Evolutionary conservation across 30 jellyfish, hydroid and myxozoan genomes (phyloP).

Genomic region (Phacellophora camtschatica): DNA sequence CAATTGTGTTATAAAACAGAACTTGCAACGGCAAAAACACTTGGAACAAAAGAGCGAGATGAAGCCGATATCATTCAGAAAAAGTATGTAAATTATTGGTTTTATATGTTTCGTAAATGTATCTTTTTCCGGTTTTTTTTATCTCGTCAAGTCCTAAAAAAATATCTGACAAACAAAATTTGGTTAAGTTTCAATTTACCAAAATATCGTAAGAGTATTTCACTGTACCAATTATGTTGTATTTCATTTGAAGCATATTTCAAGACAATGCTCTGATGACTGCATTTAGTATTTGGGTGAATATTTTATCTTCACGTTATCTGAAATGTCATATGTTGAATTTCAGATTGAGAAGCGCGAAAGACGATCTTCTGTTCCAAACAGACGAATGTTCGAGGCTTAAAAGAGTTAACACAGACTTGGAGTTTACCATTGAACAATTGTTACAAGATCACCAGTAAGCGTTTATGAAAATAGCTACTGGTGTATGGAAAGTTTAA

Average conservation of each 20-base stretch:
- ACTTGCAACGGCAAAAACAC: slow-evolving; percentile 54
- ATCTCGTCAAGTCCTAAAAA: neutral
- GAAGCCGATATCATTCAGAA: slow-evolving; percentile 72
- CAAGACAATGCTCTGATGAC: no score
- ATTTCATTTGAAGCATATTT: no score
- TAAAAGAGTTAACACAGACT: slow-evolving; percentile 65
- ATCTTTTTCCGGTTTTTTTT: neutral
- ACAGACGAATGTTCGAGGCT: slow-evolving; percentile 78
- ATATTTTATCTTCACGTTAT: neutral
- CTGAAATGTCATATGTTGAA: no score
- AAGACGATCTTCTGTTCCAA: slow-evolving; percentile 59
- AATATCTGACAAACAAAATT: no score
- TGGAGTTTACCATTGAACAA: slow-evolving; percentile 58
- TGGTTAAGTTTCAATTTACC: no score
- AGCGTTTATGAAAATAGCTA: neutral
- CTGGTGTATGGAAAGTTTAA: no score
- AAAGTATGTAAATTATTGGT: slow-evolving; percentile 9
- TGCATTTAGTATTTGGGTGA: no score
- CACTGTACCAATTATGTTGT: no score
- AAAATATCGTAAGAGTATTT: no score
- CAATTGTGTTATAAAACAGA: no score
- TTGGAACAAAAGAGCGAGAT: slow-evolving; percentile 67
- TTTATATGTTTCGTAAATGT: neutral
- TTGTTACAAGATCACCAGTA: slow-evolving; percentile 77
- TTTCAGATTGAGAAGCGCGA: slow-evolving; percentile 78